Evolutionary conservation across 2,113 vertebrate species (phyloP), one percentile per base, ranked within the genome.

Genomic region (Equus przewalskii): DNA sequence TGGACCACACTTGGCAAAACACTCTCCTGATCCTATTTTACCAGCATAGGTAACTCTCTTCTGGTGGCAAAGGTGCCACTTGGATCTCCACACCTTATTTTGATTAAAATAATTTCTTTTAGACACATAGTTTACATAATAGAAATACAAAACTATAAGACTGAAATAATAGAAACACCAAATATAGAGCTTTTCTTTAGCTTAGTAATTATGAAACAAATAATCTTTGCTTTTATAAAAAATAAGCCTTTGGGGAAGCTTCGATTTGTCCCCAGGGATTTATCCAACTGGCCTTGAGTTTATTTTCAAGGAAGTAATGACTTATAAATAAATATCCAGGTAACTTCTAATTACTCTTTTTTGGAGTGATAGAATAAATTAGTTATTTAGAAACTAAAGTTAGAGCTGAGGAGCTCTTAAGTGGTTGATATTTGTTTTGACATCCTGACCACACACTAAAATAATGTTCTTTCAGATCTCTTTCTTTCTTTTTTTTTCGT

Each of bases 251-350:
- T 0, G 46, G 24, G 8, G 33, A 51, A 65, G 33, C 10, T 79
- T 95, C 88, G 64, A 70, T 87, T 93, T 93, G 26, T 79, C 15
- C 36, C 28, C 46, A 79, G 14, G 11, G 65, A 88, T 88, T 91
- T 93, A 81, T 82, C 67, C 44, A 93, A 26, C 24, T 96, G 78
- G 18, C 36, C 82, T 67, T 51, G 44, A 69, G 51, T 96, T 88
- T 96, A 96, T 96, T 96, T 95, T 96, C 46, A 83, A 73, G 67
- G 44, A 84, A 89, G 75, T 70, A 75, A 85, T 90, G 54, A 94
- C 36, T 94, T 86, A 6, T n/a, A 76, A 46, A 84, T 83, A 36
- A n/a, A 14, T 86, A 81, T 76, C 26, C 41, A 89, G 3, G 51
- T 84, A 90, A 79, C 26, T 85, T 72, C 72, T 84, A 41, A 18